Evolutionary conservation across 2,113 vertebrate genomes (phyloP), one percentile per base, ranked within the genome.

Genomic region (Brachyistius frenatus): DNA sequence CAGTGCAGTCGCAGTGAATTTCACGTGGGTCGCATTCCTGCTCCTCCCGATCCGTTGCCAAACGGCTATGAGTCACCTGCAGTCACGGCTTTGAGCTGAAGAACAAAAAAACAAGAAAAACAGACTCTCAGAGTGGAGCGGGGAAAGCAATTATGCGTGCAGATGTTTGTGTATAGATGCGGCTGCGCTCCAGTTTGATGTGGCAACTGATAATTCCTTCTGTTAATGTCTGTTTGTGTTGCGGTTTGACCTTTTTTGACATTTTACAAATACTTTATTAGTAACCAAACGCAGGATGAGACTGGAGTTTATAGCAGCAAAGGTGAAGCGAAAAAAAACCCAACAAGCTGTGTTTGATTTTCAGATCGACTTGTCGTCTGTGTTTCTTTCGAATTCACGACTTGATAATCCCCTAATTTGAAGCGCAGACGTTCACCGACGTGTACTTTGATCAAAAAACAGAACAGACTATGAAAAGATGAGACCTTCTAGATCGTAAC

Each of bases 101-200:
- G 79, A 76, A 66, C 23, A 63, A 53, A 10, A 68, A 76, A 81
- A 84, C 63, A 84, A 62, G 77, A 72, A 86, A 90, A 79, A 36
- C 64, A 84, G 77, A 66, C 62, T 16, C 31, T 71, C 37, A 50
- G 0, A 68, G 30, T 14, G 44, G 58, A 81, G 89, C 15, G 39
- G 14, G 23, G 71, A 73, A 74, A 33, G 69, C 61, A 30, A 2
- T 65, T 58, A 39, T 55, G 57, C 32, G 0, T 68, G 70, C 53
- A 57, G 9, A 7, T 65, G 46, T 23, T 23, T 73, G 71, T 52
- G 49, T 68, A 23, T 23, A 7, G 13, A 36, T 64, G 16, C 30
- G 36, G 47, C 36, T 41, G 6, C 32, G 6, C 32, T 53, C 2
- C 30, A 16, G 7, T 7, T 61, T 66, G 16, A 57, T 50, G 70